A percentile compares a stretch with the other conserved stretches of the same genome.
Conservation (phyloP, 2,888 invertebrate species). For the Lasioglossum vierecki region DNA sequence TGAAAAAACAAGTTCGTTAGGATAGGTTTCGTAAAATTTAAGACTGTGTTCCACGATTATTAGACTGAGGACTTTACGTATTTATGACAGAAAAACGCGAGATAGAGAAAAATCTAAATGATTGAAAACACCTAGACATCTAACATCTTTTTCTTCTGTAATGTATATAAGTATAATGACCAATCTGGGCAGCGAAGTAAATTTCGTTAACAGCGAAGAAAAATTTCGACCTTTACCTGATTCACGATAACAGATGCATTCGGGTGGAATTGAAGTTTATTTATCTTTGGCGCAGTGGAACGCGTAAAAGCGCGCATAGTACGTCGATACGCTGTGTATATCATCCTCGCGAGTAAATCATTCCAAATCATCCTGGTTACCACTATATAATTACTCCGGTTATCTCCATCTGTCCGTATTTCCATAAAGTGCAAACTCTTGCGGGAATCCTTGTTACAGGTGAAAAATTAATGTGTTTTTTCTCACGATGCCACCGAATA, state of each 20-base stretch:
- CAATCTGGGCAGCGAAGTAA: too few relatives aligned
- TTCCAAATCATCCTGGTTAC: conserved; percentile 26
- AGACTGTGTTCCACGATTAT: too few relatives aligned
- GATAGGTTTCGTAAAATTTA: background rate
- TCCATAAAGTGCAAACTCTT: conserved; percentile 66
- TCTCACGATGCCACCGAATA: conserved; percentile 61
- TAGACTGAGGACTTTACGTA: too few relatives aligned
- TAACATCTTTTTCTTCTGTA: too few relatives aligned
- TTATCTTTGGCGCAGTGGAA: background rate
- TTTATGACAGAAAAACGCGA: too few relatives aligned
- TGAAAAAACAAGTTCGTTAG: background rate
- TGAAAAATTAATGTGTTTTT: conserved; percentile 63
- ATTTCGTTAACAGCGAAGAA: too few relatives aligned
- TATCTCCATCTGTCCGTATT: conserved; percentile 56
- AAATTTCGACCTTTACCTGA: too few relatives aligned
- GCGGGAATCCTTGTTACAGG: conserved; percentile 62
- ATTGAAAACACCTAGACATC: too few relatives aligned
- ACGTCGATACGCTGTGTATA: too few relatives aligned
- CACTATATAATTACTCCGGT: conserved; percentile 42
- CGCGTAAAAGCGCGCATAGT: background rate
- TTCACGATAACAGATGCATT: too few relatives aligned
- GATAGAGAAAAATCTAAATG: too few relatives aligned
- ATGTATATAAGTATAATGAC: too few relatives aligned
- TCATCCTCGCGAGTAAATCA: conserved; percentile 17
- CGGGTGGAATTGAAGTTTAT: background rate